Evolutionary conservation across 2,797 vertebrate species (phyloP).

Genomic region (Anas georgica): DNA sequence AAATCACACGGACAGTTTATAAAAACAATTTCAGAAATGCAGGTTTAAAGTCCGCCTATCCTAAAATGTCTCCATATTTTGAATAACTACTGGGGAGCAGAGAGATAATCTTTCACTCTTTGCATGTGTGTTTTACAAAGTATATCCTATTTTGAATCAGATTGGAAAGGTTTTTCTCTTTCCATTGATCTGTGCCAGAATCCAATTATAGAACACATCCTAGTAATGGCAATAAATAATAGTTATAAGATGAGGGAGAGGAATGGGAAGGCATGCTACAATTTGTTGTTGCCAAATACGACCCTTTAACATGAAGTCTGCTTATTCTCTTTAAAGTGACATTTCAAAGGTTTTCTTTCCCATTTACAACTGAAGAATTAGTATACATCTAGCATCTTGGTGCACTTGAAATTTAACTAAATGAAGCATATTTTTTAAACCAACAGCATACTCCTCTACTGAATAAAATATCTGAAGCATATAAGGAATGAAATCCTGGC

Average conservation of each 20-base stretch:
- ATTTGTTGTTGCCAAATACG: constrained; percentile 40
- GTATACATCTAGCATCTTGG: background rate
- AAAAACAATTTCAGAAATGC: background rate
- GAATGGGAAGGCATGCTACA: background rate
- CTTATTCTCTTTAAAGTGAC: constrained; percentile 6
- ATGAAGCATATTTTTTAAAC: background rate
- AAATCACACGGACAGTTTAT: background rate
- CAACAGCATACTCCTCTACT: background rate
- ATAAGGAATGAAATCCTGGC: constrained; percentile 20
- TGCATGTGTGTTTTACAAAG: constrained; percentile 22
- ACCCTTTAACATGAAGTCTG: constrained; percentile 19
- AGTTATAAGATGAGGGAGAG: background rate
- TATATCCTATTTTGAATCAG: constrained; percentile 29
- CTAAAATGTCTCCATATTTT: background rate
- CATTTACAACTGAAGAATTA: background rate
- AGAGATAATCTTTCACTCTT: background rate
- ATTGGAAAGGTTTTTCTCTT: constrained; percentile 65
- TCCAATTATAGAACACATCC: constrained; percentile 59
- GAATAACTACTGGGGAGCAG: background rate
- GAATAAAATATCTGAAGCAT: constrained; percentile 8
- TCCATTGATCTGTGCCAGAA: constrained; percentile 55
- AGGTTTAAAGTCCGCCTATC: background rate
- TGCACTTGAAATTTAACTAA: background rate
- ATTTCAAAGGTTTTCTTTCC: constrained; percentile 29
- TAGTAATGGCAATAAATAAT: constrained; percentile 54